Conservation (phyloP, 37 sponge, comb jelly and placozoan genomes). For the Agelas oroides region DNA sequence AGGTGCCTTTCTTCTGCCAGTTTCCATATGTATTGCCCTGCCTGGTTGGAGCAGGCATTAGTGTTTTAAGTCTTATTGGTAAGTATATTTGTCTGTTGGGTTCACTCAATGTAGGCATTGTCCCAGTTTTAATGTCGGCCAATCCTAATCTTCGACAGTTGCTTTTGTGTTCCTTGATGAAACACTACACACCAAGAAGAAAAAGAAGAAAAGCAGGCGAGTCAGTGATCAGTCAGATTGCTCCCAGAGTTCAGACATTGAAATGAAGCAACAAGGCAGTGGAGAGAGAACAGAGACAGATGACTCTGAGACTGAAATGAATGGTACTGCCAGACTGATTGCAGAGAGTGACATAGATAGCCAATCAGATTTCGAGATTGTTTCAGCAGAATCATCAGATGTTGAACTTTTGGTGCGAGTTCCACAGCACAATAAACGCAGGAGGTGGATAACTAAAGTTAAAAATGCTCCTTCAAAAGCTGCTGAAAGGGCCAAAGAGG, state of each 20-base stretch:
- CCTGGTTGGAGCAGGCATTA: constrained; percentile 63
- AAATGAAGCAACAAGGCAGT: neutral
- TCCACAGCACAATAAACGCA: too few species aligned
- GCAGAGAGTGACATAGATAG: constrained; percentile 50
- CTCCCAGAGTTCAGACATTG: too few species aligned
- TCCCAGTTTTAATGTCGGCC: too few species aligned
- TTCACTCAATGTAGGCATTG: too few species aligned
- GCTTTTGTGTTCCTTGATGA: constrained; percentile 78
- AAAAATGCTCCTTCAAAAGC: too few species aligned
- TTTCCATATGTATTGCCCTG: constrained; percentile 87
- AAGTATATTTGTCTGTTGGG: neutral
- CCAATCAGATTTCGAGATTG: neutral
- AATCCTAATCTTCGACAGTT: constrained; percentile 16
- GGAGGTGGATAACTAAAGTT: too few species aligned
- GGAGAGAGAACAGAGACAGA: neutral
- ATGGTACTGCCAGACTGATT: neutral
- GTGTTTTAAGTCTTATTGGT: constrained; percentile 60
- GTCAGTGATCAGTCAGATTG: too few species aligned
- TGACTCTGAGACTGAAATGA: constrained; percentile 43
- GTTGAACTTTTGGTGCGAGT: too few species aligned
- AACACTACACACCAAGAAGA: constrained; percentile 58
- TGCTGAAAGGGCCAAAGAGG: too few species aligned
- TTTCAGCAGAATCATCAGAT: too few species aligned
- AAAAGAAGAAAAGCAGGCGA: neutral
- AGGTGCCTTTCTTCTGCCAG: constrained; percentile 77